Percentiles rank a stretch among this genome's conserved stretches.
These are phyloP conservation scores for Steinernema khuongi DNA, from an alignment of 1,140 invertebrate species.

Conservation along the genomic window DNA sequence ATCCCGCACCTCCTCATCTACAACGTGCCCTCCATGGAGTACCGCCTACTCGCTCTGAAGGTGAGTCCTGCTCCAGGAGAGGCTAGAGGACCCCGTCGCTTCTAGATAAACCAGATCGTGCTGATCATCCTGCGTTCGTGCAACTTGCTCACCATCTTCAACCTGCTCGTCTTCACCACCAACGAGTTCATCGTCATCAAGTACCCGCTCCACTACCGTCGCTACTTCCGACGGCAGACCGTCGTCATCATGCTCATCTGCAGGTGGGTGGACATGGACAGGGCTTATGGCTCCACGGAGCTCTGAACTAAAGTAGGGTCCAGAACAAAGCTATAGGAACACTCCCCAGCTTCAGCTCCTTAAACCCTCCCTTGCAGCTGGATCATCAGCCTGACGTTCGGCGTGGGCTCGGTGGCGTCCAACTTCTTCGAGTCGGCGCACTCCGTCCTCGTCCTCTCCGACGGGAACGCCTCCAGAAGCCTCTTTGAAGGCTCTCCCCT, in stretches of 20 bases:
- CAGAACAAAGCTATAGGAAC: too few relatives aligned
- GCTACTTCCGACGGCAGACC: slow-evolving; percentile 53
- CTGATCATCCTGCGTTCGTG: slow-evolving; percentile 53
- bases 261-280: slow-evolving; percentile 46
- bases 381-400: slow-evolving; percentile 51
- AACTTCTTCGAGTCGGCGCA: slow-evolving; percentile 50
- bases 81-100: background rate
- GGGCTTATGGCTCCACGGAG: too few relatives aligned
- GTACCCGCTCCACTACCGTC: slow-evolving; percentile 55
- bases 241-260: slow-evolving; percentile 49
- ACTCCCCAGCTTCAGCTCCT: background rate
- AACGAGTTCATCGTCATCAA: slow-evolving; percentile 58
- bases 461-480: slow-evolving; percentile 36
- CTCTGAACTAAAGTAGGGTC: too few relatives aligned
- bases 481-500: slow-evolving; percentile 41
- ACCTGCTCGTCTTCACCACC: slow-evolving; percentile 55
- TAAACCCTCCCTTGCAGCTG: slow-evolving; percentile 40
- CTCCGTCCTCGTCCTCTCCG: slow-evolving; percentile 43
- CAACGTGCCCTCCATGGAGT: slow-evolving; percentile 38
- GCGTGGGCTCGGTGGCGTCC: slow-evolving; percentile 52
- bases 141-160: slow-evolving; percentile 58
- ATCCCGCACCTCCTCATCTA: slow-evolving; percentile 48
- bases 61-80: slow-evolving; percentile 21
- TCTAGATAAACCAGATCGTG: slow-evolving; percentile 52
- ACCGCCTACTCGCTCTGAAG: slow-evolving; percentile 44